Evolutionary conservation across 2,888 invertebrate genomes (phyloP), one percentile per base, ranked within the genome.

Genomic region (Pollenia labialis): DNA sequence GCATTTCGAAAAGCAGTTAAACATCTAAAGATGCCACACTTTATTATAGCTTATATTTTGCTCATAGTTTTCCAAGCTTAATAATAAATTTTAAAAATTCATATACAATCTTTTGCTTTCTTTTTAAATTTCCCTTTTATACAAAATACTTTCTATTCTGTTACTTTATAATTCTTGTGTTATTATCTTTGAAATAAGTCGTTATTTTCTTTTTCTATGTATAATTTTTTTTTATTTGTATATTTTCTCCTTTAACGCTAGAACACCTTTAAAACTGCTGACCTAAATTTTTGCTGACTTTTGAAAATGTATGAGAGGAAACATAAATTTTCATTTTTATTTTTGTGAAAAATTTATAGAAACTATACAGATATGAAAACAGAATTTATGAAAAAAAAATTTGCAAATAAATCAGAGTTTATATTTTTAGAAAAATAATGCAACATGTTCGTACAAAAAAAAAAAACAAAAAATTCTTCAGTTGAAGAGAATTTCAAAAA

Each of bases 351-450:
- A 60, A 54, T 81, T 64, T 75, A 75, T 58, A 75, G 56, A 16
- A 66, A 66, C 23, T 16, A 40, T 14, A 69, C 9, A 74, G 69
- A 85, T 85, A 82, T 69, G 77, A 46, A 68, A 68, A 11, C 16
- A 60, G 12, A 85, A 82, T 82, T 81, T 82, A 79, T 74, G 69
- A 75, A 79, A 79, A 79, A 23, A 18, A 79, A 18, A 40, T 42
- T 68, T 60, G 50, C 32, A 42, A 32, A 82, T 85, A 85, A 85
- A 85, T 85, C 85, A 85, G 23, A 72, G 32, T 62, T 54, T 62
- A 42, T 52, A 48, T 80, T 69, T 52, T n/a, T 66, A 48, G 58
- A 60, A 74, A 56, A 60, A 58, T 60, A 32, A 58, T 48, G 58
- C 46, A 14, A 44, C 18, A 56, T 46, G 23, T 14, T 52, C 16